Evolutionary conservation across 1,140 invertebrate species (phyloP).

Genomic region (Acromyrmex echinatior): DNA sequence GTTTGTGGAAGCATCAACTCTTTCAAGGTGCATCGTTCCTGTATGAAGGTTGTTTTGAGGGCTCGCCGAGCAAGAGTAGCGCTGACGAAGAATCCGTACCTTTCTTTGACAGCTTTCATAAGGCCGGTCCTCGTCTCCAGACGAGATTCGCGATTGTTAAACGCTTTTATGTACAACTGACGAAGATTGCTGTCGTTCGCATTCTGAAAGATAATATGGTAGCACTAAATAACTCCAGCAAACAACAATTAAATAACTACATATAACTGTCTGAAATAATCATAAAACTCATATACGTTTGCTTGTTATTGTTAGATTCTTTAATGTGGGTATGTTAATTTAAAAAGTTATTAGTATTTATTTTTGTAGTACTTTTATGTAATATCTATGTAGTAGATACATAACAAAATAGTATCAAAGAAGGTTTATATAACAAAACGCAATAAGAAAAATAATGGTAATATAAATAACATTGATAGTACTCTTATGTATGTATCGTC

Average conservation of each 20-base stretch:
- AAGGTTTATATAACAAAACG: neutral
- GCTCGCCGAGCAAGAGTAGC: slow-evolving; percentile 84
- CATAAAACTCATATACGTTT: neutral
- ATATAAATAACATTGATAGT: slow-evolving; percentile 23
- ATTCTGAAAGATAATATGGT: slow-evolving; percentile 74
- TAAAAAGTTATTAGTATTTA: too few relatives aligned
- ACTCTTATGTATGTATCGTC: slow-evolving; percentile 85
- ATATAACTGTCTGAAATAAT: neutral
- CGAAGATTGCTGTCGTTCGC: slow-evolving; percentile 83
- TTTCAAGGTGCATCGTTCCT: slow-evolving; percentile 82
- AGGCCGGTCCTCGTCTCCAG: slow-evolving; percentile 82
- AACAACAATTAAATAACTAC: neutral
- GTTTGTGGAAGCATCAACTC: slow-evolving; percentile 82
- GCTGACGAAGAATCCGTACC: slow-evolving; percentile 85
- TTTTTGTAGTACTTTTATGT: too few relatives aligned
- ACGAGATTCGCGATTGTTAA: slow-evolving; percentile 81
- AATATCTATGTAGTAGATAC: too few relatives aligned
- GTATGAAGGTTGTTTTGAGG: slow-evolving; percentile 81
- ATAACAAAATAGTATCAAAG: neutral
- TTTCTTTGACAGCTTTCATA: slow-evolving; percentile 80
- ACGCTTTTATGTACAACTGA: slow-evolving; percentile 84
- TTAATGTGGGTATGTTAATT: too few relatives aligned
- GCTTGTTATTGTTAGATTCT: too few relatives aligned
- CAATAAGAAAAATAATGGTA: neutral
- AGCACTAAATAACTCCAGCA: too few relatives aligned